Base-by-base conservation (phyloP, 2,888 invertebrate genomes). In the Hydriomena furcata region DNA sequence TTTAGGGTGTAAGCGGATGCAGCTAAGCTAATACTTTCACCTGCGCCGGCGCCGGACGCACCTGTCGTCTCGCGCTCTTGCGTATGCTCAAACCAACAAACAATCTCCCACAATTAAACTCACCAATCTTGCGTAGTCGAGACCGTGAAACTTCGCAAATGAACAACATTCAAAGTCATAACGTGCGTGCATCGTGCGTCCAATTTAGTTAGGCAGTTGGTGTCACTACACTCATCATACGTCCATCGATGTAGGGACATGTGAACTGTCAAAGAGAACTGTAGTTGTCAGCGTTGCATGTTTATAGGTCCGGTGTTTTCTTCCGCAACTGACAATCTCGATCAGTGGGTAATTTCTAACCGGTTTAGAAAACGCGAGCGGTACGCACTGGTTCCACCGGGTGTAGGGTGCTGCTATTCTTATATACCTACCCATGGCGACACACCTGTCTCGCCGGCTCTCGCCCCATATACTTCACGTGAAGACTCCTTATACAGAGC, bases 341-440 rank as follows among this genome's bases (percentile, higher is more conserved):
- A 88, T 87, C 87, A 89, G 74, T 88, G 73, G 86, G 85, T 83
- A 88, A 85, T 90, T 89, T 90, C 89, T 90, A 90, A 89, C 89
- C 84, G 88, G 90, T 90, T 87, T 89, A 89, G 90, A 89, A 89
- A 89, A 88, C 80, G 76, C 81, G 77, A 81, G 71, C 75, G 63
- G 63, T 66, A 64, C 65, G 64, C 68, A 65, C 52, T 44, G 52
- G 52, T 52, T 43, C 38, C 43, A 52, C 61, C 63, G 53, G 59
- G 52, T 44, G 51, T 38, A 55, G 57, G 58, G 51, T 55, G 50
- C 64, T 61, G 71, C 77, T 76, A 78, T 74, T 77, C 77, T 76
- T 73, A 68, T 59, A 59, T 65, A 63, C 55, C 54, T 59, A 59
- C 51, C n/a, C n/a, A n/a, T 57, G 59, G 52, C 35, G 40, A 38